Conservation (phyloP, 92 coral and sea anemone species). For the Micromussa lordhowensis region DNA sequence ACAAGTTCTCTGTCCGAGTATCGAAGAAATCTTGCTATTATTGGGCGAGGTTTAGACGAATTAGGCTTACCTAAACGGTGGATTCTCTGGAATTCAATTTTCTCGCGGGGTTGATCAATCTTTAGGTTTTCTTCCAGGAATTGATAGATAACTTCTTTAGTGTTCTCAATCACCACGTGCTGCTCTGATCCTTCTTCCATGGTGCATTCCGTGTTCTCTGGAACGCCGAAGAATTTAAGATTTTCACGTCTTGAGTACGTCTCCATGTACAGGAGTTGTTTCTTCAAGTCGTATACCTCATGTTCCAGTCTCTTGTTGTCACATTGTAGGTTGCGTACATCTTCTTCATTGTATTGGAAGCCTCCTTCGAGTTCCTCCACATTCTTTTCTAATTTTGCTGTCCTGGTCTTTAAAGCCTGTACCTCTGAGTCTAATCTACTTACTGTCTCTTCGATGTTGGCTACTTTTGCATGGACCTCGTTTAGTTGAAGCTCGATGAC, state of each 20-base stretch:
- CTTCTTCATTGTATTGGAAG: neutral
- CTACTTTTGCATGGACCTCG: neutral
- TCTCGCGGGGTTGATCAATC: neutral
- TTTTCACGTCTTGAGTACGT: slow-evolving; percentile 2
- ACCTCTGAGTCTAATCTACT: neutral
- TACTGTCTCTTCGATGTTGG: neutral
- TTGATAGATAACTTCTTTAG: neutral
- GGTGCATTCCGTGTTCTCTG: neutral
- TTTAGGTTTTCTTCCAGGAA: neutral
- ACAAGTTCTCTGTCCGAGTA: neutral
- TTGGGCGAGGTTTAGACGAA: neutral
- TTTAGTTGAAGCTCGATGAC: neutral
- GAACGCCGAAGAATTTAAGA: neutral
- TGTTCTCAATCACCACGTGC: neutral
- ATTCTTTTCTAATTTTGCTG: neutral
- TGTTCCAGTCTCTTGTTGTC: neutral
- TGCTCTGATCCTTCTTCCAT: too few species aligned
- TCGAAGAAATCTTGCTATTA: slow-evolving; percentile 5
- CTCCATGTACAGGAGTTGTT: neutral
- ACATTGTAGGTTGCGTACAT: neutral
- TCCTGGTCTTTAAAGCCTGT: neutral
- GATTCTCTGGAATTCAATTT: slow-evolving; percentile 2
- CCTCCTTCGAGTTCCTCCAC: neutral
- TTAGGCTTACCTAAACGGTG: slow-evolving; percentile 11
- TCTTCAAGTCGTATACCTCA: neutral